A percentile compares a stretch with the other conserved stretches of the same genome.
Evolutionary conservation across 2,888 invertebrate genomes (phyloP).

Genomic region (Drosophila pegasa): DNA sequence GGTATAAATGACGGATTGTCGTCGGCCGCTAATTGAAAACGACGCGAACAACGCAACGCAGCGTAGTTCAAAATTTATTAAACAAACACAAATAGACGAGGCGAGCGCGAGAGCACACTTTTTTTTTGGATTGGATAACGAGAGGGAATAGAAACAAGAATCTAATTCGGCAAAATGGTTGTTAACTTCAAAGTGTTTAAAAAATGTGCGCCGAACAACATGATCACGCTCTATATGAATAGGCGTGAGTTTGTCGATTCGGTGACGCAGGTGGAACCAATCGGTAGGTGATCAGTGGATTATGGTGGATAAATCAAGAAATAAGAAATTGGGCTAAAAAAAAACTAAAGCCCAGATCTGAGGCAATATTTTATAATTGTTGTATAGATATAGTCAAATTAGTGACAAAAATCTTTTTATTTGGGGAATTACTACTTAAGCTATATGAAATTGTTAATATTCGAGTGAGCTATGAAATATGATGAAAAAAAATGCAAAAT

Average conservation of each 20-base stretch:
- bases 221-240: slow-evolving; percentile 93
- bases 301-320: slow-evolving; percentile 37
- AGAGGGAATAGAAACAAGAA: neutral
- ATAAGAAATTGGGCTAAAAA: no score
- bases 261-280: slow-evolving; percentile 93
- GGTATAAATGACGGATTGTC: slow-evolving; percentile 75
- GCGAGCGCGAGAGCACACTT: slow-evolving; percentile 39
- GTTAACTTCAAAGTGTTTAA: slow-evolving; percentile 96
- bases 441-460: no score
- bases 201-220: slow-evolving; percentile 95
- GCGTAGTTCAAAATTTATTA: slow-evolving; percentile 42
- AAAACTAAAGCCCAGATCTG: neutral
- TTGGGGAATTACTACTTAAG: no score
- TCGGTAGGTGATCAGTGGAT: slow-evolving; percentile 87
- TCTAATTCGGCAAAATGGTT: slow-evolving; percentile 88
- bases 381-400: no score
- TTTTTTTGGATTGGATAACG: slow-evolving; percentile 6
- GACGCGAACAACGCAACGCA: slow-evolving; percentile 70
- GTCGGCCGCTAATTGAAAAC: slow-evolving; percentile 69
- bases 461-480: no score
- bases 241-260: slow-evolving; percentile 96
- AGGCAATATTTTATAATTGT: no score
- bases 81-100: slow-evolving; percentile 6
- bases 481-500: no score
- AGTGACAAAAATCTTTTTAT: no score